Evolutionary conservation across 2,888 invertebrate genomes (phyloP).

Genomic region (Calameuta idolon): DNA sequence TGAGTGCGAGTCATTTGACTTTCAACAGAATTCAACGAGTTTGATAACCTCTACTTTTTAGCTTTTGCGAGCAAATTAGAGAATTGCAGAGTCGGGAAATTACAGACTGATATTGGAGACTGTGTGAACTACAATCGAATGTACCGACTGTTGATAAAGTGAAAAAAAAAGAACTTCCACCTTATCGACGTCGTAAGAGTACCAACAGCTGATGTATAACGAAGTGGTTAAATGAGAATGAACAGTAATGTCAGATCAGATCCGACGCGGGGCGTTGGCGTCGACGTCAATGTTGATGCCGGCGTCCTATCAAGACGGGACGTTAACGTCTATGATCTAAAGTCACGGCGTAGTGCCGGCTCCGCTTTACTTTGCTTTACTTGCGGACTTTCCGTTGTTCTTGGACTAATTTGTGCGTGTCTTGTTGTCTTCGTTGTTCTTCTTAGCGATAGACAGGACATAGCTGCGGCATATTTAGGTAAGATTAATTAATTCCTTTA

Average conservation of each 20-base stretch:
- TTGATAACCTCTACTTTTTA: background rate
- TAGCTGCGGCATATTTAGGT: constrained; percentile 12
- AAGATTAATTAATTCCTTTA: background rate
- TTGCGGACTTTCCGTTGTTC: constrained; percentile 50
- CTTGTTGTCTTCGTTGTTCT: constrained; percentile 18
- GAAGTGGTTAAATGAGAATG: background rate
- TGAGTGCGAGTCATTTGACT: too few relatives aligned
- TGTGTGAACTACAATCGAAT: background rate
- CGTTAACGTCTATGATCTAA: background rate
- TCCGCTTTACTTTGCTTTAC: constrained; percentile 40
- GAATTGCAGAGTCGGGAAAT: background rate
- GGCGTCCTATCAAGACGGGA: background rate
- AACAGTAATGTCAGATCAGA: background rate
- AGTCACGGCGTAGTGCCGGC: constrained; percentile 1
- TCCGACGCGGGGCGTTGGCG: background rate
- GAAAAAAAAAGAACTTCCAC: background rate
- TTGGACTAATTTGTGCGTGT: constrained; percentile 47
- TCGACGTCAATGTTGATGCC: background rate
- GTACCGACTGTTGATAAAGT: background rate
- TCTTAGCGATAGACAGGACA: constrained; percentile 14
- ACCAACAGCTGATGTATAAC: background rate
- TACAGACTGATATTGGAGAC: background rate
- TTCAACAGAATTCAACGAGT: background rate
- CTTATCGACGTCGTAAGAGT: background rate
- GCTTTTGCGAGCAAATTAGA: background rate